Base-by-base conservation (phyloP, 2,888 invertebrate genomes). In the Sacculina carcini region DNA sequence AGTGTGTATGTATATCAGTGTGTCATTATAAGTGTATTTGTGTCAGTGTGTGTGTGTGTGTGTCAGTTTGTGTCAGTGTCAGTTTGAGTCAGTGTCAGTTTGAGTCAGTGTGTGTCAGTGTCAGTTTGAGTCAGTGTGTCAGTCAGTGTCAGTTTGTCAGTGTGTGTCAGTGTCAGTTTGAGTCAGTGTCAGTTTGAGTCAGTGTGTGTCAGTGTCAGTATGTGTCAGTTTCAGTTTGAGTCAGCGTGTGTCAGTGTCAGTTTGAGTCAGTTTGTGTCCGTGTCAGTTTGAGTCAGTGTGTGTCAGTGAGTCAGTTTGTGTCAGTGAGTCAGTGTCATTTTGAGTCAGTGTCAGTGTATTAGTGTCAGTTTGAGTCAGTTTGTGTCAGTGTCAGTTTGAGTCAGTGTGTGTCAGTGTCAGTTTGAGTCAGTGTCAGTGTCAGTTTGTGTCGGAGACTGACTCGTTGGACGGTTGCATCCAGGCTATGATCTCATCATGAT, bases 381-480 rank as follows among this genome's bases (percentile, higher is more conserved):
- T 36, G 36, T 36, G 36, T 36, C n/a, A 16, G 36, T 36, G 36
- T 36, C n/a, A 16, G 36, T 36, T n/a, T 36, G 36, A 16, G 36
- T 36, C n/a, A 16, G 36, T 36, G 36, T 36, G 36, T 36, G 36
- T 36, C n/a, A 16, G 36, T 36, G 3, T 36, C n/a, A 16, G 3
- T 36, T n/a, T 36, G 5, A 16, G 36, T 36, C 19, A 4, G 36
- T 3, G n/a, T 36, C 19, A 36, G n/a, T 16, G n/a, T 36, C 5
- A 16, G n/a, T 24, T 5, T 24, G 5, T 24, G n/a, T 19, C 5
- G 24, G 10, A 7, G 9, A 71, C 77, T 74, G 64, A 82, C 82
- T 79, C 78, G 65, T 85, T 86, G 62, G 83, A 82, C 0, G 90
- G 90, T 38, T 89, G 76, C 56, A 87, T 73, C 96, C 94, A 98